Base-by-base conservation (phyloP, 2,113 vertebrate genomes). In the Oncorhynchus keta region DNA sequence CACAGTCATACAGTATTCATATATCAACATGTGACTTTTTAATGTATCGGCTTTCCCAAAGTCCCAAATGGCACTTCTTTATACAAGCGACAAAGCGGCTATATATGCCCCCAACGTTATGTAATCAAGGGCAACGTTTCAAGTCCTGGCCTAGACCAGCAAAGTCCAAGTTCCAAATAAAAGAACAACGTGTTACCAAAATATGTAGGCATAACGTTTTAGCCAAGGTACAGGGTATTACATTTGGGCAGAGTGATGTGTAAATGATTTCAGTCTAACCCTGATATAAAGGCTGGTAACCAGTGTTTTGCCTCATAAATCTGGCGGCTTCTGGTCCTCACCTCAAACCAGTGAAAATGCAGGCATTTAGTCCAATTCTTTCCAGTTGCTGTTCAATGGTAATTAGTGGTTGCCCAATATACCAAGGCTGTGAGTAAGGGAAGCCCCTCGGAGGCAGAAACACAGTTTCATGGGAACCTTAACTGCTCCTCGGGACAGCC, bases 361-460 rank as follows among this genome's bases (percentile, higher is more conserved):
- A 81, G 79, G 85, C 77, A 87, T 86, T 79, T 85, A 59, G 57
- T 78, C 79, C 74, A 66, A 84, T 86, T 87, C 86, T 89, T 89
- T 90, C 85, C 78, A 87, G 80, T 84, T 88, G 77, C 85, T 85
- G 88, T 85, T 90, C 87, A 79, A 83, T 75, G 70, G 80, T 84
- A 90, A 90, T 91, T 93, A 92, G 91, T 90, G 92, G 92, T 91
- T 90, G 84, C 84, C 89, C 89, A 82, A 89, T 86, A 90, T 86
- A 89, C 88, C 85, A 86, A 79, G 81, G 84, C 68, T 69, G 67
- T 84, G 83, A 87, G 82, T 81, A 88, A 91, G 88, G 86, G 87
- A 91, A 91, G 81, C 84, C 86, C 87, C 59, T 45, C 80, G 74
- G 80, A 86, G 72, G 73, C 70, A 88, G 85, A 82, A 87, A 83